Conservation (phyloP, 2,888 invertebrate genomes). For the Zaprionus obscuricornis region DNA sequence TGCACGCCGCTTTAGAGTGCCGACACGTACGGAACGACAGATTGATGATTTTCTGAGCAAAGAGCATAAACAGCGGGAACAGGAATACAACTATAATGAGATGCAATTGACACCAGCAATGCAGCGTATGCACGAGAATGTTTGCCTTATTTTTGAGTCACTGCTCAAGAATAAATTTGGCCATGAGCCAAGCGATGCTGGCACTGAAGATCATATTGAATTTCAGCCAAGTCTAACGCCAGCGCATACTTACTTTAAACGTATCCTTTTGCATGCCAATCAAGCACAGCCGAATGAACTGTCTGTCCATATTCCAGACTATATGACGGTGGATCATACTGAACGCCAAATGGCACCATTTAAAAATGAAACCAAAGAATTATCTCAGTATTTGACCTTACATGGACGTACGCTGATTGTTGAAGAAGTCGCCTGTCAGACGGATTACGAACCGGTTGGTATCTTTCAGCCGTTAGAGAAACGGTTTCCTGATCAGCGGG, state of each 20-base stretch:
- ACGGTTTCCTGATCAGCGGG: not conserved
- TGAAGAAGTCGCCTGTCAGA: slow-evolving; percentile 53
- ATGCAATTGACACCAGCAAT: slow-evolving; percentile 36
- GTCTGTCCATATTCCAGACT: slow-evolving; percentile 57
- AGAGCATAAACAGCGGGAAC: slow-evolving; percentile 50
- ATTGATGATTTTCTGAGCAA: slow-evolving; percentile 65
- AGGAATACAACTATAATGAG: slow-evolving; percentile 39
- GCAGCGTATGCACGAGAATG: slow-evolving; percentile 50
- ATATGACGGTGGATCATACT: slow-evolving; percentile 74
- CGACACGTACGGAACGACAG: slow-evolving; percentile 53
- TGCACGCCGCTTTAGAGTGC: slow-evolving; percentile 79
- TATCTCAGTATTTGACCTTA: slow-evolving; percentile 53
- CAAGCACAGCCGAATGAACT: slow-evolving; percentile 22
- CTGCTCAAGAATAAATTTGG: slow-evolving; percentile 49
- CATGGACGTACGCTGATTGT: slow-evolving; percentile 52
- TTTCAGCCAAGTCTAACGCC: slow-evolving; percentile 80
- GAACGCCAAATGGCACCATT: slow-evolving; percentile 68
- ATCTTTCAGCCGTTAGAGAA: slow-evolving; percentile 53
- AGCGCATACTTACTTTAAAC: slow-evolving; percentile 72
- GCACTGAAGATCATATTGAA: slow-evolving; percentile 41
- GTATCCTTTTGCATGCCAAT: slow-evolving; percentile 61
- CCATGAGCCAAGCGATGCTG: slow-evolving; percentile 17
- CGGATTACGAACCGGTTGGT: slow-evolving; percentile 56
- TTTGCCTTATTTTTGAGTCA: slow-evolving; percentile 69
- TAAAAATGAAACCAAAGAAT: slow-evolving; percentile 59